Conservation (phyloP, 1,140 invertebrate species). For the Leptonema lineaticorne region DNA sequence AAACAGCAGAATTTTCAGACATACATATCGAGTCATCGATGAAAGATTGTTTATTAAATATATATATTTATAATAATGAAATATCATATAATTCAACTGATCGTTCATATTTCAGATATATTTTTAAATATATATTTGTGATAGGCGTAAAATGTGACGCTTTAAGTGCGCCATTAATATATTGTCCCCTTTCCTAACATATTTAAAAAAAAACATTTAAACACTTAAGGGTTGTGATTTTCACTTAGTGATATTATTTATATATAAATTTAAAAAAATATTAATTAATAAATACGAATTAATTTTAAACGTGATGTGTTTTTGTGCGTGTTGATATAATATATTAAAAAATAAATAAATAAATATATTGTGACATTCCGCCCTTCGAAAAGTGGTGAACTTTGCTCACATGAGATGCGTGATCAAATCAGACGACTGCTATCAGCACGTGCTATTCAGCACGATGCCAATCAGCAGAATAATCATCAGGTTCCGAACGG, state of each 20-base stretch:
- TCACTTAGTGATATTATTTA: neutral
- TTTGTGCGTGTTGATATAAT: neutral
- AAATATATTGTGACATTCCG: no score
- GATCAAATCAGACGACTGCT: conserved; percentile 31
- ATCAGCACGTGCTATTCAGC: conserved; percentile 6
- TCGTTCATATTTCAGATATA: no score
- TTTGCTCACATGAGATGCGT: conserved; percentile 35
- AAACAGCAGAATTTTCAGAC: no score
- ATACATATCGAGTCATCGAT: no score
- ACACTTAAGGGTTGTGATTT: neutral
- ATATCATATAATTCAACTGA: no score
- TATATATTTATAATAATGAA: no score
- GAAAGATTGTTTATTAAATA: no score
- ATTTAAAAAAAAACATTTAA: neutral
- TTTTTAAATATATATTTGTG: no score
- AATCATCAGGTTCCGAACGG: conserved; percentile 3
- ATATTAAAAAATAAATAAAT: no score
- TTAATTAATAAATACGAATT: neutral
- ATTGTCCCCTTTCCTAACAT: no score
- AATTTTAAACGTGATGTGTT: neutral
- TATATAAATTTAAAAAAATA: neutral
- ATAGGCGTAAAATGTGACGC: no score
- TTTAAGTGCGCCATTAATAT: no score
- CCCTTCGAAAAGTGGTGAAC: neutral
- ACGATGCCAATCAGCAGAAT: neutral